Evolutionary conservation across 2,797 vertebrate genomes (phyloP).

Genomic region (Poecilia velifera): DNA sequence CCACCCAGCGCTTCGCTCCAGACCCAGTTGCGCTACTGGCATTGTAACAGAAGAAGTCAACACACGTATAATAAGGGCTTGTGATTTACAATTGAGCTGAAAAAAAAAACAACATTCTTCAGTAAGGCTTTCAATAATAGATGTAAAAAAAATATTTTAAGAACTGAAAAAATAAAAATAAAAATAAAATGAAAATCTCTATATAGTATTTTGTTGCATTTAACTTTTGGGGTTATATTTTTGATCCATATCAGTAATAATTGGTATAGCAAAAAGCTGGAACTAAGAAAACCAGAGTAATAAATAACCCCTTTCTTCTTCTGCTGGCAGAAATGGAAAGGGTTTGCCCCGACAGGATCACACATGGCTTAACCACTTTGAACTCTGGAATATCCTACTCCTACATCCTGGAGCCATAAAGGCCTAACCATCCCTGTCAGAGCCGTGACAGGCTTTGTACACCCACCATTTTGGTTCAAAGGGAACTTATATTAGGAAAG

Average conservation of each 20-base stretch:
- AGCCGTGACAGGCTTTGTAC: constrained; percentile 54
- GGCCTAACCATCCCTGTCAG: constrained; percentile 58
- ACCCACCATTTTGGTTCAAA: constrained; percentile 67
- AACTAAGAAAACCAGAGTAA: constrained; percentile 42
- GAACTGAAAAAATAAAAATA: constrained; percentile 1
- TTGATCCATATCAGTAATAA: constrained; percentile 47
- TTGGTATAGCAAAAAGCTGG: constrained; percentile 50
- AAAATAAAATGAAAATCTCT: neutral
- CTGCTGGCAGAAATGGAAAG: constrained; percentile 30
- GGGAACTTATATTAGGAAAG: constrained; percentile 71
- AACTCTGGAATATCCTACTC: constrained; percentile 58
- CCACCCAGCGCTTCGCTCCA: constrained; percentile 62
- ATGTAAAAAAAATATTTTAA: constrained; percentile 25
- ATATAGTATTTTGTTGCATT: constrained; percentile 41
- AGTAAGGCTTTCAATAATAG: constrained; percentile 39
- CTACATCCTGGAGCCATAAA: constrained; percentile 51
- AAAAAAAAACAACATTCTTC: constrained; percentile 21
- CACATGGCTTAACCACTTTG: constrained; percentile 57
- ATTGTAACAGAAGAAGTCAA: constrained; percentile 52
- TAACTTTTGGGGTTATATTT: constrained; percentile 26
- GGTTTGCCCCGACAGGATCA: constrained; percentile 54
- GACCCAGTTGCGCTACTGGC: constrained; percentile 54
- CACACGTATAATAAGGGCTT: constrained; percentile 54
- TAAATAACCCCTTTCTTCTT: constrained; percentile 56
- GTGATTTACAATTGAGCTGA: constrained; percentile 42